A percentile compares a stretch with the other conserved stretches of the same genome.
These are phyloP conservation scores for Scleropages formosus DNA, from an alignment of 2,797 vertebrate species.

Conservation along the genomic window DNA sequence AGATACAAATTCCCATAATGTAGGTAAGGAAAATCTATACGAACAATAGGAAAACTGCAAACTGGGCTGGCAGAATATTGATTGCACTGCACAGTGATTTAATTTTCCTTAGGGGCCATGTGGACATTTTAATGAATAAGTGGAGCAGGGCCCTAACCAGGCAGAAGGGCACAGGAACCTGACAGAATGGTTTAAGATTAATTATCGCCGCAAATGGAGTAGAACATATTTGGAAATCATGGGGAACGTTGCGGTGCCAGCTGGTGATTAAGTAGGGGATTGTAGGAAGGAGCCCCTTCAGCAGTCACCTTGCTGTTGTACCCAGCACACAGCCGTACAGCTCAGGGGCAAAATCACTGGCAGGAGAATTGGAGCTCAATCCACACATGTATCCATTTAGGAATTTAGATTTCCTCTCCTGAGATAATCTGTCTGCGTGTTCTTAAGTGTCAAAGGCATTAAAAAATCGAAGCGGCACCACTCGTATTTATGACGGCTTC, in stretches of 20 bases:
- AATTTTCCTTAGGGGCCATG: conserved; percentile 21
- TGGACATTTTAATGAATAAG: conserved; percentile 33
- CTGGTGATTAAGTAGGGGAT: conserved; percentile 32
- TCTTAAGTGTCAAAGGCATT: no score
- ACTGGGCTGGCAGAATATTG: conserved; percentile 25
- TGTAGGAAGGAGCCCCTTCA: conserved; percentile 5
- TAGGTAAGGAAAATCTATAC: background rate
- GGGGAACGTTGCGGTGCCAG: conserved; percentile 21
- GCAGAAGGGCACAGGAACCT: conserved; percentile 36
- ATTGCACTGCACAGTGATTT: conserved; percentile 26
- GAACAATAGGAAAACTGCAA: background rate
- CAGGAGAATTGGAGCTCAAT: background rate
- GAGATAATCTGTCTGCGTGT: background rate
- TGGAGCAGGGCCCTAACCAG: conserved; percentile 33
- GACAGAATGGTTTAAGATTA: conserved; percentile 35
- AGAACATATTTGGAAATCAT: conserved; percentile 40
- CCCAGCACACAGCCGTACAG: background rate
- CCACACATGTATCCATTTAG: no score
- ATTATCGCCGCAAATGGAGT: conserved; percentile 36
- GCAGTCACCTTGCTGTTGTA: conserved; percentile 21
- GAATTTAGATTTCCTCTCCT: background rate
- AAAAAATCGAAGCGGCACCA: background rate
- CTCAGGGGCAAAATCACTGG: background rate
- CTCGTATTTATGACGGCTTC: background rate
- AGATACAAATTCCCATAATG: background rate